Conservation (phyloP, 2,888 invertebrate species). For the Melikaiella ostensackeni region DNA sequence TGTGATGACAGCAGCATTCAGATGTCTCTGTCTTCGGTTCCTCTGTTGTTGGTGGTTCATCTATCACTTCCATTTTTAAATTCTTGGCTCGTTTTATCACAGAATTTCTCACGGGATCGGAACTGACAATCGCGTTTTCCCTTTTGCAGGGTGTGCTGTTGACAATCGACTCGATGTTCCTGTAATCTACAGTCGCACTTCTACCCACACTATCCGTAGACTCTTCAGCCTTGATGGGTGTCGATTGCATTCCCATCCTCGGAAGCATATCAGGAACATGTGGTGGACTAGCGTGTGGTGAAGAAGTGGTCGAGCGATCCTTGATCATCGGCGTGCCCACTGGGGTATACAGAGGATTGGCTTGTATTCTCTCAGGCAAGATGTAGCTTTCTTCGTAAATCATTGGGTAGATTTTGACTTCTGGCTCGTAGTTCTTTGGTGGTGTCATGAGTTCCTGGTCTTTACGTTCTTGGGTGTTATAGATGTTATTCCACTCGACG, state of each 20-base stretch:
- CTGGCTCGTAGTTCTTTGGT: conserved; percentile 57
- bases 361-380: conserved; percentile 65
- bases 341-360: conserved; percentile 46
- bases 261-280: conserved; percentile 60
- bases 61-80: conserved; percentile 66
- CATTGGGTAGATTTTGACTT: conserved; percentile 56
- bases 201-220: conserved; percentile 53
- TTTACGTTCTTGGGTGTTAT: conserved; percentile 66
- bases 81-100: conserved; percentile 73
- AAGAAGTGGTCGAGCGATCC: conserved; percentile 42
- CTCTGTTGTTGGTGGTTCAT: conserved; percentile 51
- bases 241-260: conserved; percentile 73
- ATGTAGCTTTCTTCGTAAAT: conserved; percentile 70
- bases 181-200: conserved; percentile 69
- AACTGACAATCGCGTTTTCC: conserved; percentile 53
- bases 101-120: conserved; percentile 69
- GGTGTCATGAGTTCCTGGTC: conserved; percentile 63
- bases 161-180: conserved; percentile 75
- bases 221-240: conserved; percentile 73
- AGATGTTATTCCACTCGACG: conserved; percentile 75
- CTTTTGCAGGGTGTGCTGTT: conserved; percentile 70
- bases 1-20: conserved; percentile 72
- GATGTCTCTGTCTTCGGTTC: conserved; percentile 45
- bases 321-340: conserved; percentile 10
- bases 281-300: conserved; percentile 65